Base-by-base conservation (phyloP, 2,888 invertebrate species). In the Pelosia muscerda region DNA sequence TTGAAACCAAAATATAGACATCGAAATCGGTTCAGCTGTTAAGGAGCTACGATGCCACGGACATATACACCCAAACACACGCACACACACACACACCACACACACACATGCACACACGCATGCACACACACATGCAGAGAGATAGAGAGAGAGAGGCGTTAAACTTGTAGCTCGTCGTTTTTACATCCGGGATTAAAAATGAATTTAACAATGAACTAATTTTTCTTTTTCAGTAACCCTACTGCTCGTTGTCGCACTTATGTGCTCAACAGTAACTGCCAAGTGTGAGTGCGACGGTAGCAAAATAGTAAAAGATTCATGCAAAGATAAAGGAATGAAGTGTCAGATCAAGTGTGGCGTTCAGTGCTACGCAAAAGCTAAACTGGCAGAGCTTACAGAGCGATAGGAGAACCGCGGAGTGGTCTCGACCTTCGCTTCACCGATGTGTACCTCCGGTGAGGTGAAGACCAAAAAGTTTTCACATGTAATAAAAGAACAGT, bases 171-270 rank as follows among this genome's bases (percentile, higher is more conserved):
- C n/a, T n/a, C n/a, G n/a, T n/a, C n/a, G n/a, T n/a, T n/a, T n/a
- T n/a, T n/a, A n/a, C n/a, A n/a, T n/a, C n/a, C n/a, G n/a, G n/a
- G n/a, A n/a, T n/a, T 31, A 31, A 8, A 8, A 31, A 31, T 42
- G 19, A 5, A 5, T 19, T 19, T 2, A 42, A 42, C 6, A 42
- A 42, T 42, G 19, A 19, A 19, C 1, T 42, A 4, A 19, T 19
- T 5, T 42, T 42, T 42, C 31, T 25, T 5, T 54, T 54, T 11
- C 54, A 38, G 25, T 10, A 38, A 5, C 84, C 28, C 15, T 90
- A 13, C 58, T 89, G 54, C 60, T 88, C 34, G 59, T 84, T 56
- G 82, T 78, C 10, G 69, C 81, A 5, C 81, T 77, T 73, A 72
- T 81, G 49, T 76, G 82, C 65, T 57, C 66, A 25, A 68, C 77